phyloP scores from a whole-genome alignment of 1,140 invertebrate species.

The Nebria ingens region DNA sequence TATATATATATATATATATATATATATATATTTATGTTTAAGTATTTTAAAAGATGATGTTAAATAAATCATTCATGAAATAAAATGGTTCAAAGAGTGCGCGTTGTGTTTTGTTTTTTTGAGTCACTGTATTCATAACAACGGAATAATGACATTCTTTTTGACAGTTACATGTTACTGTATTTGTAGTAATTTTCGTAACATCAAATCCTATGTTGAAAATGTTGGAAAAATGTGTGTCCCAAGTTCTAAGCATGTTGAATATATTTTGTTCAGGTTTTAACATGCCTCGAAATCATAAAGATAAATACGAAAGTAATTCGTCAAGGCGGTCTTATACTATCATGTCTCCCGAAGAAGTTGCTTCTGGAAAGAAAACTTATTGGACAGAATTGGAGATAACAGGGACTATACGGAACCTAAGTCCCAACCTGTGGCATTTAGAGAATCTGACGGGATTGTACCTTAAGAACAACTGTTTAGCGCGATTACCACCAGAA shows the following conservation, averaged over 20 bases:
- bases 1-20: too few relatives aligned
- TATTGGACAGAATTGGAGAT: slow-evolving; percentile 51
- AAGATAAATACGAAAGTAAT: slow-evolving; percentile 58
- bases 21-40: too few relatives aligned
- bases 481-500: slow-evolving; percentile 79
- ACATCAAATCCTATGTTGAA: too few relatives aligned
- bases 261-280: slow-evolving; percentile 34
- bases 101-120: too few relatives aligned
- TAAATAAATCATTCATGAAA: too few relatives aligned
- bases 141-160: too few relatives aligned
- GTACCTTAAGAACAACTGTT: slow-evolving; percentile 90
- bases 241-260: not conserved
- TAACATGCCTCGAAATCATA: slow-evolving; percentile 52
- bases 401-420: slow-evolving; percentile 81
- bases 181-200: too few relatives aligned
- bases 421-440: slow-evolving; percentile 84
- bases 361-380: slow-evolving; percentile 82
- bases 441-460: slow-evolving; percentile 83
- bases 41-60: too few relatives aligned
- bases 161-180: too few relatives aligned
- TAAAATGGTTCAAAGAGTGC: too few relatives aligned
- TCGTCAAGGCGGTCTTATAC: slow-evolving; percentile 69
- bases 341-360: slow-evolving; percentile 86
- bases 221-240: not conserved
- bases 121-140: not conserved